Conservation (phyloP, 1,140 invertebrate genomes). For the Drosophila sucinea region DNA sequence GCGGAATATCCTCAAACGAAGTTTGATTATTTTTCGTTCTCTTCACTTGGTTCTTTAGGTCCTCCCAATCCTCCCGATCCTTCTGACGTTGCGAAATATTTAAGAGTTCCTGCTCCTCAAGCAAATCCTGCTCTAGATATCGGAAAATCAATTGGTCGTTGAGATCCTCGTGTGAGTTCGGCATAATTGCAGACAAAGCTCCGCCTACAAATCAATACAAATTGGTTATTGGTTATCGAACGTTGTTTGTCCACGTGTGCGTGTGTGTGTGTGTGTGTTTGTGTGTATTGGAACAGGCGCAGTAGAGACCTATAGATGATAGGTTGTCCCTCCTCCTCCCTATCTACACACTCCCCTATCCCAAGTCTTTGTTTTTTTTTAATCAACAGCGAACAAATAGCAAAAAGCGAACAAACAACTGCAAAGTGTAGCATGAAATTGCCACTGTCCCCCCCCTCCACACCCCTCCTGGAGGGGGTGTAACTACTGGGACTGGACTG, state of each 20-base stretch:
- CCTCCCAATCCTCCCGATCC: constrained; percentile 8
- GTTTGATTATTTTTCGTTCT: too few relatives aligned
- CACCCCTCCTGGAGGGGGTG: not conserved
- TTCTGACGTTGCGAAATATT: not conserved
- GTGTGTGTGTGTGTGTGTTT: constrained; percentile 14
- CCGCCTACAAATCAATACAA: constrained; percentile 49
- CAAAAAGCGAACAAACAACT: constrained; percentile 32
- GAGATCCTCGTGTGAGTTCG: constrained; percentile 8
- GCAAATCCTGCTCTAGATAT: constrained; percentile 28
- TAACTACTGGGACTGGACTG: constrained; percentile 22
- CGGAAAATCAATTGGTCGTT: constrained; percentile 3
- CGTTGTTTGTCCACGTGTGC: constrained; percentile 13
- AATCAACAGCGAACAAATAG: constrained; percentile 11
- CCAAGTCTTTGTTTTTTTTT: constrained; percentile 10
- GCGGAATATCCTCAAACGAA: not conserved
- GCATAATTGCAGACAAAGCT: constrained; percentile 21
- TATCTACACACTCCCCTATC: not conserved
- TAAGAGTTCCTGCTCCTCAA: constrained; percentile 41
- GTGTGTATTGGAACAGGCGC: constrained; percentile 56
- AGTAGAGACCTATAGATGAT: constrained; percentile 46
- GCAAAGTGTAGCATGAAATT: constrained; percentile 66
- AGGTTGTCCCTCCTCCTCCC: not conserved
- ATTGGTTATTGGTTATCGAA: constrained; percentile 60
- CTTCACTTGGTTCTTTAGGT: not conserved
- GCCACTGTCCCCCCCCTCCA: constrained; percentile 47